A percentile compares a stretch with the other conserved stretches of the same genome.
Conservation (phyloP, 2,797 vertebrate genomes). For the Erpetoichthys calabaricus region DNA sequence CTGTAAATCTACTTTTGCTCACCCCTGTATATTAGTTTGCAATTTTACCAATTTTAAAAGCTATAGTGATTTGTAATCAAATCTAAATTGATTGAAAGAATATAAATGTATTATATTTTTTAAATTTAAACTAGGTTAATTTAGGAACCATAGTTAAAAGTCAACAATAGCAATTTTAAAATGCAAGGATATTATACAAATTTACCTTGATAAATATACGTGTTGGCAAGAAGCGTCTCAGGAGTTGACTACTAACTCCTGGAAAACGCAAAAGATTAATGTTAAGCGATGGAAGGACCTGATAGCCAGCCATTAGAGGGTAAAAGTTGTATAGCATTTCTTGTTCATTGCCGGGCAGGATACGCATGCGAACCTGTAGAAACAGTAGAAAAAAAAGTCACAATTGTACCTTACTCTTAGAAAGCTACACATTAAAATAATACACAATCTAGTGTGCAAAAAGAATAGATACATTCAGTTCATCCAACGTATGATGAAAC, state of each 20-base stretch:
- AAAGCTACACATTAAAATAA: background rate
- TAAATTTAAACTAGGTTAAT: too few species aligned
- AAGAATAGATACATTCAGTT: background rate
- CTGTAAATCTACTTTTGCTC: too few species aligned
- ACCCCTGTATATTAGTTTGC: too few species aligned
- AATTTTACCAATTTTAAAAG: too few species aligned
- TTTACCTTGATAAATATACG: conserved; percentile 89
- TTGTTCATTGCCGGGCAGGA: conserved; percentile 79
- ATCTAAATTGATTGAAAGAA: too few species aligned
- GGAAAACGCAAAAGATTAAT: conserved; percentile 72
- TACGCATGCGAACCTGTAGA: conserved; percentile 72
- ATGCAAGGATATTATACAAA: too few species aligned
- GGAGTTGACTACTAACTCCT: conserved; percentile 55
- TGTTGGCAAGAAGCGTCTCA: conserved; percentile 78
- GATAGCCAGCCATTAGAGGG: conserved; percentile 92
- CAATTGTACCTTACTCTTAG: conserved; percentile 1
- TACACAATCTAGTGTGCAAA: background rate
- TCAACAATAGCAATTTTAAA: too few species aligned
- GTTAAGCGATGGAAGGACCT: conserved; percentile 78
- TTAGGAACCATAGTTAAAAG: too few species aligned
- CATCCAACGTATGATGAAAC: too few species aligned
- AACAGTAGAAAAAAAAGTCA: conserved; percentile 1
- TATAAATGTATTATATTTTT: too few species aligned
- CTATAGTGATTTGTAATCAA: too few species aligned
- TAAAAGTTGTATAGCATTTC: conserved; percentile 94